Percentiles rank a stretch among this genome's conserved stretches.
These are phyloP conservation scores for Picathartes gymnocephalus DNA, from an alignment of 2,113 vertebrate species.

Conservation along the genomic window DNA sequence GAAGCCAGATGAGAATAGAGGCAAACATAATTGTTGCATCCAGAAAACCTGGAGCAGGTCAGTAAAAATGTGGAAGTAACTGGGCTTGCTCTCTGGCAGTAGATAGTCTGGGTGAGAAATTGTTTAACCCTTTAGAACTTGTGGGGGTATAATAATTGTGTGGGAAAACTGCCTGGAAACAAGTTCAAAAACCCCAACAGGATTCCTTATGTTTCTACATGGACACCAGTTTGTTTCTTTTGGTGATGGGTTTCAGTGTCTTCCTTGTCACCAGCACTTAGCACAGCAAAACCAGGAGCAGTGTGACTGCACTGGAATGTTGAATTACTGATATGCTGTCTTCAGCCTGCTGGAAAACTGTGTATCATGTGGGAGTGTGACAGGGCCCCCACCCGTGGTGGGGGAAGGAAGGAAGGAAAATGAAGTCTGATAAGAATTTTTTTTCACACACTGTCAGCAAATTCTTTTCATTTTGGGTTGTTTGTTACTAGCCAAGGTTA, in stretches of 20 bases:
- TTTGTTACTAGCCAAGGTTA: slow-evolving; percentile 24
- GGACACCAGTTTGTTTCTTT: background rate
- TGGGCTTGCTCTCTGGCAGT: background rate
- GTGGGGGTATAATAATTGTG: background rate
- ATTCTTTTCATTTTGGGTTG: slow-evolving; percentile 20
- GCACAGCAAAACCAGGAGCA: background rate
- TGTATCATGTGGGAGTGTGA: background rate
- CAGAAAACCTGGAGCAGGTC: background rate
- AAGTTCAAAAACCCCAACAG: background rate
- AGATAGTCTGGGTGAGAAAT: background rate
- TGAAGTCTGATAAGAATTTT: background rate
- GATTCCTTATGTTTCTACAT: background rate
- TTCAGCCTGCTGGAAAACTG: background rate
- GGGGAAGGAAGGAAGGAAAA: slow-evolving; percentile 11
- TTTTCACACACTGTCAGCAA: background rate
- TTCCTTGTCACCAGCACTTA: background rate
- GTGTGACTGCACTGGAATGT: background rate
- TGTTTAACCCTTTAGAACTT: background rate
- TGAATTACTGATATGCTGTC: background rate
- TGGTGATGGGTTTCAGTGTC: background rate
- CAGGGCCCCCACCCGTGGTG: background rate
- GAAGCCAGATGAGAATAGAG: background rate
- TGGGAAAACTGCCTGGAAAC: background rate
- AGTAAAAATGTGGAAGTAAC: background rate
- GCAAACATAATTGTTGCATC: background rate